These are phyloP conservation scores for Psilopogon haemacephalus DNA, from an alignment of 2,113 vertebrate species.

Conservation along the genomic window DNA sequence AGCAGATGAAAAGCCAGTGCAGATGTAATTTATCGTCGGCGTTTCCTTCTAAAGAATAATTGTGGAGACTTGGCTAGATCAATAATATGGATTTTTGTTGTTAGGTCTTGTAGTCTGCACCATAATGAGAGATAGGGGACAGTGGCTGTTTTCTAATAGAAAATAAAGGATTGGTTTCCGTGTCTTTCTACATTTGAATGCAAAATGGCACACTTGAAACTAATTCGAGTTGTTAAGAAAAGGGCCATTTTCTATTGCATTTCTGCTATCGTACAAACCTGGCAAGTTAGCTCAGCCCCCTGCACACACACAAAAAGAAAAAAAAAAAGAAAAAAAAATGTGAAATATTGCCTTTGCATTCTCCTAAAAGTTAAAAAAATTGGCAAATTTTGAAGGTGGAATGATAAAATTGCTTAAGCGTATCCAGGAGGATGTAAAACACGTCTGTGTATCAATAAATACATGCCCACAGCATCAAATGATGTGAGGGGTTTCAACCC, in stretches of 20 bases:
- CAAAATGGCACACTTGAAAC: slow-evolving; percentile 83
- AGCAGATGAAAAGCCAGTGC: slow-evolving; percentile 96
- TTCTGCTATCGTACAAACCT: slow-evolving; percentile 73
- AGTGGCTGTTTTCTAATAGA: slow-evolving; percentile 89
- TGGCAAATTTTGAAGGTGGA: slow-evolving; percentile 48
- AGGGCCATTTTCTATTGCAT: slow-evolving; percentile 73
- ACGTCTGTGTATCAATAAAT: slow-evolving; percentile 27
- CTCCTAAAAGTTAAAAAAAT: slow-evolving; percentile 67
- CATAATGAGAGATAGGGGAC: slow-evolving; percentile 95
- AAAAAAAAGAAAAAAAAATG: too few species aligned
- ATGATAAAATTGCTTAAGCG: slow-evolving; percentile 62
- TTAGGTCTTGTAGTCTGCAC: slow-evolving; percentile 95
- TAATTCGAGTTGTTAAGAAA: slow-evolving; percentile 82
- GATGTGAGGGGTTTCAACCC: slow-evolving; percentile 25
- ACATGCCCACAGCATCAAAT: neutral
- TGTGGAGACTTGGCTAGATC: slow-evolving; percentile 96
- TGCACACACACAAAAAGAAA: too few species aligned
- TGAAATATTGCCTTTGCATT: slow-evolving; percentile 66
- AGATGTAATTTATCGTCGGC: slow-evolving; percentile 98
- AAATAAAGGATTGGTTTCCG: slow-evolving; percentile 87
- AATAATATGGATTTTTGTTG: slow-evolving; percentile 98
- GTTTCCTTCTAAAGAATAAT: slow-evolving; percentile 99
- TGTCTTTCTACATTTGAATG: slow-evolving; percentile 84
- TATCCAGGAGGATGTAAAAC: slow-evolving; percentile 61
- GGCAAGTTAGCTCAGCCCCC: slow-evolving; percentile 62